Evolutionary conservation across 2,113 vertebrate genomes (phyloP), one percentile per base, ranked within the genome.

Genomic region (Sebastes schlegelii): DNA sequence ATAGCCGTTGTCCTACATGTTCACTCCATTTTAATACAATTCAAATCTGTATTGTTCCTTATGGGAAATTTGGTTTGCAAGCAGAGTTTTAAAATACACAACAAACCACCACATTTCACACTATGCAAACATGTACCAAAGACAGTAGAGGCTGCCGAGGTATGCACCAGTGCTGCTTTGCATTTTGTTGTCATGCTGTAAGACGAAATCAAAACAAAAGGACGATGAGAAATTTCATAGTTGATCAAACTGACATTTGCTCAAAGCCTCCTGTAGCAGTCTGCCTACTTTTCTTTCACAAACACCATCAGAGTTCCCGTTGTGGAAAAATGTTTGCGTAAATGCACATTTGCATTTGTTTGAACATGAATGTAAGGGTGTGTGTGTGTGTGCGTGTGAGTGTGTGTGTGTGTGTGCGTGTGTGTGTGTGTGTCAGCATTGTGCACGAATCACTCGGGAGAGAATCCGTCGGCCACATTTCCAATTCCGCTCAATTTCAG

Each of bases 401-500:
- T 43, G 10, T 34, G 13, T 58, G 69, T 17, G 54, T 66, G 66
- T 13, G 19, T 46, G 58, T 21, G 26, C 23, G 48, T 52, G 51
- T 52, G 51, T 52, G 69, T 65, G 43, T 78, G 79, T 40, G 46
- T 51, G 84, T 71, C 48, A 40, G 86, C 16, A 10, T 49, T 14
- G 65, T 49, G 74, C 85, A 85, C 71, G 55, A 80, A 84, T 90
- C 74, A 83, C 87, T 91, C 58, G 9, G 55, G 69, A 87, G 77
- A 89, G 86, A 84, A 87, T 90, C 89, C 70, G 76, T 82, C 83
- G 77, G 72, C 89, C 91, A 88, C 92, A 88, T 93, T 93, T 94
- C 87, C 89, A 89, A 93, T 94, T 92, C 94, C 74, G 90, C 91
- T 93, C 94, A 91, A 93, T 94, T 94, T 93, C 93, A 90, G 86